Base-by-base conservation (phyloP, 1,140 invertebrate species). In the Physella acuta region DNA sequence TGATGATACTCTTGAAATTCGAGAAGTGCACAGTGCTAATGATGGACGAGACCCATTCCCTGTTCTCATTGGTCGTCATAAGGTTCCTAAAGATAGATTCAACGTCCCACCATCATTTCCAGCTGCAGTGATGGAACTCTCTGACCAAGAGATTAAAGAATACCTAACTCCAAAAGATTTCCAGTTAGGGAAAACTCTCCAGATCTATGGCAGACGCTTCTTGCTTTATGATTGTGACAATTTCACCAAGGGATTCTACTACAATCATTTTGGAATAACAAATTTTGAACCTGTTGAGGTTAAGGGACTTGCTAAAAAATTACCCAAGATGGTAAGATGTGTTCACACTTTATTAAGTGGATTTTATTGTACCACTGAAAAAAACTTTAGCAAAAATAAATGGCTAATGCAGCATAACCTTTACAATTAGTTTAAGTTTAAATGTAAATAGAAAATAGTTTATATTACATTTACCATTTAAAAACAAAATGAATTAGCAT, bases 211-310 rank as follows among this genome's bases (percentile, higher is more conserved):
- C 0, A 87, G 94, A 56, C 86, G 88, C 37, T 92, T 94, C 81
- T 84, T 93, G 0, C 82, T 95, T 2, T 91, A 89, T 71, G 91
- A 94, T 79, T 93, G 92, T 76, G 93, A 94, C 78, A 76, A 87
- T 11, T 93, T 92, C 78, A 94, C 93, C 0, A 88, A 92, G 78
- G 89, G 89, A 68, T 94, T 92, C 81, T 97, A 94, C 82, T 88
- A 90, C 73, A 88, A 88, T 37, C 89, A 86, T 81, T 85, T 81
- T 85, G 82, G 85, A 72, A 72, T 85, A 66, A 80, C 82, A 61
- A 78, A 89, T 76, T 84, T 87, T 82, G 58, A 73, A 37, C 56
- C 82, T 31, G 75, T 86, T 34, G 82, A 85, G 68, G 78, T 84
- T 0, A 73, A 80, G 63, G 76, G 76, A 24, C 68, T 71, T 61